Evolutionary conservation across 2,113 vertebrate species (phyloP), one percentile per base, ranked within the genome.

Genomic region (Gila orcuttii): DNA sequence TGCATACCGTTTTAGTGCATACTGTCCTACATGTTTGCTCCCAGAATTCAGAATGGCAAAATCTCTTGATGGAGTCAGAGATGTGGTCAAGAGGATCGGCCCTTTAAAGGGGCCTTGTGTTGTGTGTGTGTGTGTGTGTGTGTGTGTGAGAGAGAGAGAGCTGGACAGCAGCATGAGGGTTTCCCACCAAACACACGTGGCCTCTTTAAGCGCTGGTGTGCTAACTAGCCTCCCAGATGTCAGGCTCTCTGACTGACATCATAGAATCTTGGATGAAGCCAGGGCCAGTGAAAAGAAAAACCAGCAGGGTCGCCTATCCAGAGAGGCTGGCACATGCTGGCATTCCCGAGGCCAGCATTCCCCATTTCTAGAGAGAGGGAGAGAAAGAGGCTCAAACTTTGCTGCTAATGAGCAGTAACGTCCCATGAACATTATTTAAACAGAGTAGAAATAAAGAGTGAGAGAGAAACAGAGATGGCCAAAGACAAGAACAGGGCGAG

Each of bases 391-490:
- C 33, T 31, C 15, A 57, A 80, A 60, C 19, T 15, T 55, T 42
- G 13, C 78, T 23, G 73, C 79, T 52, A 82, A 52, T 55, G 74
- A 81, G 73, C 62, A 28, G 73, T 82, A 88, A 83, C 11, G 33
- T 88, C 79, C 84, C 83, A 36, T 73, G 79, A 85, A 85, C 82
- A 36, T 85, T 82, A 82, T 85, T 85, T 36, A 79, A 79, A 85
- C 83, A 82, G 52, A 50, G 73, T 55, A 59, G 73, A 73, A 59
- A 86, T 12, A 57, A 42, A 50, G 31, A 68, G 80, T 3, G 17
- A 23, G 42, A 45, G 28, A 57, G 71, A 78, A 33, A 15, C 79
- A 79, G 50, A 82, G 76, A 83, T 57, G 42, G 57, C 31, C 33
- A n/a, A 57, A 47, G 71, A 66, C 31, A 84, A 19, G 60, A 71